Percentiles rank a stretch among this genome's conserved stretches.
phyloP scores from a whole-genome alignment of 1,140 invertebrate genomes.

The Penaeus indicus region DNA sequence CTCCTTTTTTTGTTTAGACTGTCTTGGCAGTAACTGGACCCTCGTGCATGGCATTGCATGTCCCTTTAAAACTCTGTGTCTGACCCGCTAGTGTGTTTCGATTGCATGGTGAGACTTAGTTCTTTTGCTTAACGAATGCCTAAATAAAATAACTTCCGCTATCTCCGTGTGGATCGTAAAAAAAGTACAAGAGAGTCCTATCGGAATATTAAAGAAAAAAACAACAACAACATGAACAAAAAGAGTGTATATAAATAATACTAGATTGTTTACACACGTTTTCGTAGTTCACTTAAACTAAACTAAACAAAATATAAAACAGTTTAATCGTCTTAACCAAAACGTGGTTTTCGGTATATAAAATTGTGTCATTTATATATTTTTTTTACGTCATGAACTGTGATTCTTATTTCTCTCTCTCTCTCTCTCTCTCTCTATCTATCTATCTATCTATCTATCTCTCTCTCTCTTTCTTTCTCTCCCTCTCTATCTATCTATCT shows the following conservation, averaged over 20 bases:
- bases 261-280: no score
- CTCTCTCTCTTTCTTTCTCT: neutral
- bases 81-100: neutral
- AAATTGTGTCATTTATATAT: no score
- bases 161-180: no score
- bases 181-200: no score
- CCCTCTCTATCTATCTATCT: neutral
- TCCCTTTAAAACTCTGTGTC: neutral
- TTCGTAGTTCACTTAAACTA: no score
- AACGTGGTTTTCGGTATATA: no score
- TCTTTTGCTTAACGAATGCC: slow-evolving; percentile 23
- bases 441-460: neutral
- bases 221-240: neutral
- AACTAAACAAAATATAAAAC: no score
- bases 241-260: neutral
- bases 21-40: neutral
- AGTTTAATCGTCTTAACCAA: no score
- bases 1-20: neutral
- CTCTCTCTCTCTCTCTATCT: neutral
- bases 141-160: slow-evolving; percentile 9
- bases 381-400: neutral
- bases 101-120: slow-evolving; percentile 32
- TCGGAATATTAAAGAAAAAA: no score
- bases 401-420: neutral
- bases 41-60: neutral